Conservation (phyloP, 2,113 vertebrate genomes). For the Vulpes ferrilata region DNA sequence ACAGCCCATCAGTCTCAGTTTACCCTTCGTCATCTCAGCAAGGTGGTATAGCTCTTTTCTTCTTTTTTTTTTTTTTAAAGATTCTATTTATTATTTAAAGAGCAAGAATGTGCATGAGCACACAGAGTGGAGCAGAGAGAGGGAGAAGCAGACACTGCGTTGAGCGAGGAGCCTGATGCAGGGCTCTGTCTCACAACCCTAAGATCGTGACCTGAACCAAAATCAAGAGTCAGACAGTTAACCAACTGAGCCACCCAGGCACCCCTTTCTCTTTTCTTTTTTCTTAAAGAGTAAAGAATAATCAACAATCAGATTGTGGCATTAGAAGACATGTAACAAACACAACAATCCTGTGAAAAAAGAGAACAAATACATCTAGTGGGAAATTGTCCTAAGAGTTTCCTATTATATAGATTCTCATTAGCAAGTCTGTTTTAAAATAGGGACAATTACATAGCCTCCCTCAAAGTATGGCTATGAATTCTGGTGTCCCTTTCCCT, state of each 20-base stretch:
- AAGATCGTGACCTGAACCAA: too few species aligned
- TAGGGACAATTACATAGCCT: not conserved
- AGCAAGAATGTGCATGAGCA: not conserved
- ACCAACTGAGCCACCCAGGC: not conserved
- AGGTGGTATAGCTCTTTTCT: not conserved
- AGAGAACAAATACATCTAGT: not conserved
- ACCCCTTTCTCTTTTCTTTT: not conserved
- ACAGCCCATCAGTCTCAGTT: fast-evolving
- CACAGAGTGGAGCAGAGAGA: not conserved
- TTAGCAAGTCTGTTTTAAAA: conserved; percentile 19
- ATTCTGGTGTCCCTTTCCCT: not conserved
- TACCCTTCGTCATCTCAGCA: not conserved
- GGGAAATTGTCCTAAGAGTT: not conserved
- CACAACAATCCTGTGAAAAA: not conserved
- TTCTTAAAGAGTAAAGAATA: not conserved
- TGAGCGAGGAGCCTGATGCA: too few species aligned
- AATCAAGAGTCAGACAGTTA: too few species aligned
- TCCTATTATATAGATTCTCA: not conserved
- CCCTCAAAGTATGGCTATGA: not conserved
- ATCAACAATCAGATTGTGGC: not conserved
- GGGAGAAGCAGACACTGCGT: too few species aligned
- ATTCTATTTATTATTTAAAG: not conserved
- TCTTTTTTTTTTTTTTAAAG: not conserved
- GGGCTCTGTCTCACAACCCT: too few species aligned
- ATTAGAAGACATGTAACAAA: not conserved